phyloP scores from a whole-genome alignment of 2,113 vertebrate species.

The Athene noctua region DNA sequence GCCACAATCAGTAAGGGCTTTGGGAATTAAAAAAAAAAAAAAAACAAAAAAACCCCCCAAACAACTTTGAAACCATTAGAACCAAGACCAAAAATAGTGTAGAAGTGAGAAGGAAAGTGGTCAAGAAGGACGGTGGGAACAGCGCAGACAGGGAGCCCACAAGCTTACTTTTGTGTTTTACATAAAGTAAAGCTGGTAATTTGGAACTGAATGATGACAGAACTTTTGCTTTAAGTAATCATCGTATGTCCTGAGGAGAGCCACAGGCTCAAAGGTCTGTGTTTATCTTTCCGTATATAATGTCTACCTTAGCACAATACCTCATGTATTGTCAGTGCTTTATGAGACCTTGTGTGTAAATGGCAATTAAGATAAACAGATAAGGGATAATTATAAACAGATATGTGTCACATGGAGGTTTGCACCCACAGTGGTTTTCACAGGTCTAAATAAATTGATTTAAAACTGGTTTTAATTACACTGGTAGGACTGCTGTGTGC shows the following conservation, averaged over 20 bases:
- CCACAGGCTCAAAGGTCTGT: background rate
- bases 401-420: background rate
- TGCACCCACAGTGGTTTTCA: background rate
- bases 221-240: background rate
- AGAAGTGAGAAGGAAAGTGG: background rate
- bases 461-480: conserved; percentile 36
- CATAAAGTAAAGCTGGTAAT: background rate
- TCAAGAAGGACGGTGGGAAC: background rate
- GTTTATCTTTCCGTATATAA: background rate
- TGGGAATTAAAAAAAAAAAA: background rate
- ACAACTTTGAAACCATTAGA: background rate
- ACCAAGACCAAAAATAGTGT: background rate
- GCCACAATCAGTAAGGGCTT: background rate
- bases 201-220: background rate
- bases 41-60: background rate
- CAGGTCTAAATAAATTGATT: conserved; percentile 15
- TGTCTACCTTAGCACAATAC: background rate
- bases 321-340: background rate
- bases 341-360: background rate
- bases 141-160: background rate
- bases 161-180: background rate
- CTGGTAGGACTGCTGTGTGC: background rate
- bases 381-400: conserved; percentile 5
- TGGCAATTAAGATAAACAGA: background rate
- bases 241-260: background rate